Base-by-base conservation (phyloP, 2,113 vertebrate genomes). In the Microtus montanus region DNA sequence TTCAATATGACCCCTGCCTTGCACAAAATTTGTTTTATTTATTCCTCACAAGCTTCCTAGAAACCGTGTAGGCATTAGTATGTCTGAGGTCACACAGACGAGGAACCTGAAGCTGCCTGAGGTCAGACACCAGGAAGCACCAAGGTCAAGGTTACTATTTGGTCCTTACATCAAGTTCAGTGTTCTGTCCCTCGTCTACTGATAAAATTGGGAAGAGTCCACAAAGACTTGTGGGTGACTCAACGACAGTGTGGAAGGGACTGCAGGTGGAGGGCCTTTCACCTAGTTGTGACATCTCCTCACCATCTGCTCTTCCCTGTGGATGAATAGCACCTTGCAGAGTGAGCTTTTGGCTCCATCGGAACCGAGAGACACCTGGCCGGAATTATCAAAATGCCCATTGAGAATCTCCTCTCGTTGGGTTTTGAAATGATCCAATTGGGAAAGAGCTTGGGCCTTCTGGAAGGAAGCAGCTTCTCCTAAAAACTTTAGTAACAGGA, bases 401-500 rank as follows among this genome's bases (percentile, higher is more conserved):
- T 68, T 87, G 80, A 94, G 92, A 97, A 96, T 90, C 41, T 89
- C 54, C 87, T 87, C 64, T 26, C n/a, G 73, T 28, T 95, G 93
- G 80, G 70, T 90, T 96, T 90, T 93, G 92, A 96, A 91, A 87
- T 68, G 71, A 63, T 92, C 71, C 87, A 92, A 71, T 85, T 11
- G 30, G 70, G 38, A 84, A 95, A 80, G 70, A 54, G 24, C 80
- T 63, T 68, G 63, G 89, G 49, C 38, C 74, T 94, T 91, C 96
- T 82, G 33, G 75, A 95, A 96, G 68, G 75, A 95, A 96, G 68
- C 66, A 88, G 83, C 82, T 90, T 97, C 92, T 96, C 84, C 90
- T 58, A 38, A 73, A 97, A 97, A 95, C 86, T 96, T 97, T 49
- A 97, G 87, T 93, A 92, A 97, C 35, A 94, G 79, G 93, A 95